phyloP scores from a whole-genome alignment of 2,113 vertebrate species.

The Festucalex cinctus region DNA sequence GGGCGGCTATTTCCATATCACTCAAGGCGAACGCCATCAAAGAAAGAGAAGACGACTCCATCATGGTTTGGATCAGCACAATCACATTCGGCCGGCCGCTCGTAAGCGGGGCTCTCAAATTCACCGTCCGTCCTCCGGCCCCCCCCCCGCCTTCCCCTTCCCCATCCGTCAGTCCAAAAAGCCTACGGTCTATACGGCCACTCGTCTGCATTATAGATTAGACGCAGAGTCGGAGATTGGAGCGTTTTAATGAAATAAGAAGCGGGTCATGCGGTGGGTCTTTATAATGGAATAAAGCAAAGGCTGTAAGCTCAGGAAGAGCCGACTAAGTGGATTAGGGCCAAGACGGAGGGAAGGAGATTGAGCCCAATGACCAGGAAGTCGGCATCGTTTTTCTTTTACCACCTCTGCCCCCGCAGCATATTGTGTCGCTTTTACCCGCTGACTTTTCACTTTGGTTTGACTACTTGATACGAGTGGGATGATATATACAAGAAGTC shows the following conservation, averaged over 20 bases:
- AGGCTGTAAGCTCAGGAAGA: constrained; percentile 66
- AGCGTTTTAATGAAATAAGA: constrained; percentile 70
- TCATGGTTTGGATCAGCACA: constrained; percentile 64
- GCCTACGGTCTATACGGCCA: constrained; percentile 5
- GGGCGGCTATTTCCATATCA: constrained; percentile 58
- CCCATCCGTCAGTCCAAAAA: constrained; percentile 49
- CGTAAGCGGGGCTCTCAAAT: constrained; percentile 47
- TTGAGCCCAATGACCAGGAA: constrained; percentile 49
- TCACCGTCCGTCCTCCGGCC: constrained; percentile 20
- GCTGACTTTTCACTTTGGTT: constrained; percentile 49
- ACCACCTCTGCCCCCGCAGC: constrained; percentile 21
- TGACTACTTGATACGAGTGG: constrained; percentile 50
- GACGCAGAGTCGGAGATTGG: constrained; percentile 57
- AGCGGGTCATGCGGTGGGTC: constrained; percentile 62
- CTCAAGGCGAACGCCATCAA: constrained; percentile 53
- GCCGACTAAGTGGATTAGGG: constrained; percentile 71
- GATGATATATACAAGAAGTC: constrained; percentile 47
- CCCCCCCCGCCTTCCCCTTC: constrained; percentile 37
- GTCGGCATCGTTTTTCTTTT: constrained; percentile 53
- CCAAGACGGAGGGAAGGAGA: constrained; percentile 57
- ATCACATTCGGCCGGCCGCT: constrained; percentile 56
- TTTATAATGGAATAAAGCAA: constrained; percentile 72
- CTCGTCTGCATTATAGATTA: constrained; percentile 58
- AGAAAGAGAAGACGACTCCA: constrained; percentile 49
- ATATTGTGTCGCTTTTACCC: constrained; percentile 42